phyloP scores from a whole-genome alignment of 2,113 vertebrate species.

The Panthera tigris region DNA sequence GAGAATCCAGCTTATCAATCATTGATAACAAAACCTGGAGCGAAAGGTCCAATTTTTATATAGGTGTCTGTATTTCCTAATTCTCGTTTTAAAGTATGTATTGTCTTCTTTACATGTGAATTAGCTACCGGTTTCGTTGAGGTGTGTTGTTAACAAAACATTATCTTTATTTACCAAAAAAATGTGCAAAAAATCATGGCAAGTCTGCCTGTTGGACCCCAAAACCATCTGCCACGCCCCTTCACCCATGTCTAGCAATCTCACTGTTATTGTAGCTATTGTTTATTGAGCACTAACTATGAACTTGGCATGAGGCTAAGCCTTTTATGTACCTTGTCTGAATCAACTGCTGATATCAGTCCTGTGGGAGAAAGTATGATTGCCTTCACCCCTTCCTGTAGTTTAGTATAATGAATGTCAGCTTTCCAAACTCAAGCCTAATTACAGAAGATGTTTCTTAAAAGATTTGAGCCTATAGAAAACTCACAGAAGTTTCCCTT shows the following conservation, averaged over 20 bases:
- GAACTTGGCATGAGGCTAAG: background rate
- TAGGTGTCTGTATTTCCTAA: background rate
- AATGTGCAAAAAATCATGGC: background rate
- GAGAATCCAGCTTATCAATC: background rate
- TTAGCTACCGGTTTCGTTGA: background rate
- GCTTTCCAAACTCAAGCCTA: constrained; percentile 24
- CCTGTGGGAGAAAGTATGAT: background rate
- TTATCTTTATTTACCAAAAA: background rate
- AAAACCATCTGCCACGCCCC: background rate
- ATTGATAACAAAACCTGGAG: background rate
- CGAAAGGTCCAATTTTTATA: background rate
- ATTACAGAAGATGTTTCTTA: constrained; percentile 15
- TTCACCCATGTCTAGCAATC: background rate
- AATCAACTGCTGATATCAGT: background rate
- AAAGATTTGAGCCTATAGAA: background rate
- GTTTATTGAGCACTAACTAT: background rate
- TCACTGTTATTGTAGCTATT: background rate
- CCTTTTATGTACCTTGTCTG: background rate
- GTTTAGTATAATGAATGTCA: background rate
- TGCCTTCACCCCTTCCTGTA: background rate
- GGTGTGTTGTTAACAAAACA: background rate
- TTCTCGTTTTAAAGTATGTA: background rate
- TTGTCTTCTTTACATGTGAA: background rate
- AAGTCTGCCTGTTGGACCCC: background rate
- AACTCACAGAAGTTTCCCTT: background rate